Base-by-base conservation (phyloP, 2,113 vertebrate species). In the Carollia perspicillata region DNA sequence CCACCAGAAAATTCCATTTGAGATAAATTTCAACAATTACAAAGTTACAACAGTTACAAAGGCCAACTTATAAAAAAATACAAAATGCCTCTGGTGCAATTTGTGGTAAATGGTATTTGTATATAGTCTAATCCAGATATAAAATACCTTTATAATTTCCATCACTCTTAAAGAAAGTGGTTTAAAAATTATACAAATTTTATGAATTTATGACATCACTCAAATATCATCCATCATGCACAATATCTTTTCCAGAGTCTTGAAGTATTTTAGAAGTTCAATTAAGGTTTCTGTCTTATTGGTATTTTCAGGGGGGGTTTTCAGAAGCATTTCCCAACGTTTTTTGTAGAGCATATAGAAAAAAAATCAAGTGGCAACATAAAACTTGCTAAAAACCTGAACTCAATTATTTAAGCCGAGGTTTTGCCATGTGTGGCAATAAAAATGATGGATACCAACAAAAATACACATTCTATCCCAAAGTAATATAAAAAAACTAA, bases 391-490 rank as follows among this genome's bases (percentile, higher is more conserved):
- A 84, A 93, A 89, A 95, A 79, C 13, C 51, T 20, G 89, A 78
- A 53, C 49, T 99, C 99, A 97, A 92, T 98, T 75, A 99, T 55
- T 97, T 99, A 98, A 96, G 97, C 0, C 7, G 1, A 0, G 0
- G 92, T 90, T 13, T 20, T 68, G 12, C 96, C 93, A 90, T 95
- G 98, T 40, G 96, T 96, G 0, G 72, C 3, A 20, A 96, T 63
- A 87, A 99, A 98, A n/a, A 97, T 28, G 86, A 98, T 14, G 51
- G 99, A 98, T 37, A 98, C 98, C 71, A 99, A 7, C 13, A 99
- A 0, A 94, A 99, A 98, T 0, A 89, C 0, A 2, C 40, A 0
- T 0, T 53, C 40, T 75, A 98, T 97, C 0, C 0, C 37, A 0
- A 0, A 0, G 98, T 94, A 93, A 98, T 97, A 6, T 1, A 1